Evolutionary conservation across 2,113 vertebrate genomes (phyloP).

Genomic region (Ageneiosus marmoratus): DNA sequence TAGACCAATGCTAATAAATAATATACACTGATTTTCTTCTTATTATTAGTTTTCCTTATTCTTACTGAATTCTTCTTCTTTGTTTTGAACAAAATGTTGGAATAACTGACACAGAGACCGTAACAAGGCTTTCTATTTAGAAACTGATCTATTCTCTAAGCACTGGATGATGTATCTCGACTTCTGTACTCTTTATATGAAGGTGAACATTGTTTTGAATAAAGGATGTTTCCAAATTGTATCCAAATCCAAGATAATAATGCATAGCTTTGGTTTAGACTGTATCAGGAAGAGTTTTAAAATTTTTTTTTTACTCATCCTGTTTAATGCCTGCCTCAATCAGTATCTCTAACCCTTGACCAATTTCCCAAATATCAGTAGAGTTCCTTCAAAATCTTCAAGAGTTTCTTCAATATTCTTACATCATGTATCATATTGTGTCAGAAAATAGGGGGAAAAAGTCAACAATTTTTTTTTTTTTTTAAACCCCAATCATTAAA

Average conservation of each 20-base stretch:
- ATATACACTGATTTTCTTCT: neutral
- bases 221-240: too few species aligned
- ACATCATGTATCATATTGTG: too few species aligned
- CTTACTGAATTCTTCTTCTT: neutral
- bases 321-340: neutral
- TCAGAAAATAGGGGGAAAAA: too few species aligned
- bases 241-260: neutral
- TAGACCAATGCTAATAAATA: neutral
- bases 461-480: too few species aligned
- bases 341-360: neutral
- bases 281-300: neutral
- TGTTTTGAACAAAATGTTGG: neutral
- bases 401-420: too few species aligned
- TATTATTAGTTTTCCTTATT: neutral
- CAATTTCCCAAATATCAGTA: neutral
- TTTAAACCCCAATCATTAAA: too few species aligned
- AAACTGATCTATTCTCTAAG: neutral
- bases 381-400: neutral
- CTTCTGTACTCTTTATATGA: neutral
- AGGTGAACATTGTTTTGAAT: neutral
- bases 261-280: neutral
- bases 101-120: neutral
- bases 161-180: neutral
- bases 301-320: neutral
- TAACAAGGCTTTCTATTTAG: neutral